Conservation (phyloP, 1,140 invertebrate species). For the Hycleus phaleratus region DNA sequence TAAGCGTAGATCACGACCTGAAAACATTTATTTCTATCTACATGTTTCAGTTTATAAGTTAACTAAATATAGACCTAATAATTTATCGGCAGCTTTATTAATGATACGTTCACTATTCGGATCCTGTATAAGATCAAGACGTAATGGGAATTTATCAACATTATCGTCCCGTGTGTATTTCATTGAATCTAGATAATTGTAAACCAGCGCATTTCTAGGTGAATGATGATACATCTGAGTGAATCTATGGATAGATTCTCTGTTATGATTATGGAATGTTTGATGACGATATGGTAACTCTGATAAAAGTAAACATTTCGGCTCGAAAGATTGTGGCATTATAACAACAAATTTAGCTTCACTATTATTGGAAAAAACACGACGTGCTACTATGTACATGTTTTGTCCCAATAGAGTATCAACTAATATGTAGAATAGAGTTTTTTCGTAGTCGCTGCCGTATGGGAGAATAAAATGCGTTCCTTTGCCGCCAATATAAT, state of each 20-base stretch:
- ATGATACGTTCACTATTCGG: constrained; percentile 5
- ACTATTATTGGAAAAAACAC: constrained; percentile 16
- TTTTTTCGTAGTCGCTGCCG: no score
- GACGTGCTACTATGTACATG: constrained; percentile 1
- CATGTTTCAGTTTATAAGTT: neutral
- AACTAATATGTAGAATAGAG: no score
- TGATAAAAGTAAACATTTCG: constrained; percentile 15
- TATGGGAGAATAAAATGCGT: constrained; percentile 5
- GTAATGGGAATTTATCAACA: constrained; percentile 11
- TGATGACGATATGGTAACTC: constrained; percentile 16
- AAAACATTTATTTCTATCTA: no score
- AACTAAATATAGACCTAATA: neutral
- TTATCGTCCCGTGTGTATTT: constrained; percentile 2
- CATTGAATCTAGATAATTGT: constrained; percentile 18
- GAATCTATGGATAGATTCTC: neutral
- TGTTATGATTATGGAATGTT: constrained; percentile 12
- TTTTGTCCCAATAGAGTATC: no score
- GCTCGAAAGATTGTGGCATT: constrained; percentile 14
- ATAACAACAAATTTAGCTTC: constrained; percentile 20
- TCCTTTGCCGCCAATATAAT: constrained; percentile 6
- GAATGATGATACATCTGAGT: neutral
- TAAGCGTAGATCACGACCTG: no score
- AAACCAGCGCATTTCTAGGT: neutral
- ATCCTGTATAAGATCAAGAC: constrained; percentile 18
- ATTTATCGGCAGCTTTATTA: constrained; percentile 15